These are phyloP conservation scores for Poecilia gillii DNA, from an alignment of 2,797 vertebrate genomes.

Conservation along the genomic window DNA sequence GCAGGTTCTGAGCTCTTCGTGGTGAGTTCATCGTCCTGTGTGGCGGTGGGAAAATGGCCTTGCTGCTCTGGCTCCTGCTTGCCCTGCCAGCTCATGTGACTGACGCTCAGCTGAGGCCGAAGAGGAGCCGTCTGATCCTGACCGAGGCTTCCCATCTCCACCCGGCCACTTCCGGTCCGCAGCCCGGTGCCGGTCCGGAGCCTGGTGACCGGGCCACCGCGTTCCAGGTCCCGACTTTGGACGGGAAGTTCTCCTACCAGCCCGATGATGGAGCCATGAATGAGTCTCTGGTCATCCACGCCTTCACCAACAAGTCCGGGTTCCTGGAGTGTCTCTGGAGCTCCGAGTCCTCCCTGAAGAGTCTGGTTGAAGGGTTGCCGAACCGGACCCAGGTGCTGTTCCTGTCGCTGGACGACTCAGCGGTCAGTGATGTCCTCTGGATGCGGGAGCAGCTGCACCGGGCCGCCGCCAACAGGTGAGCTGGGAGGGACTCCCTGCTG, in stretches of 20 bases:
- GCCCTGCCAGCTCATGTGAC: slow-evolving; percentile 20
- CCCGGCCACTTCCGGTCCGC: neutral
- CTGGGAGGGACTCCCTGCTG: neutral
- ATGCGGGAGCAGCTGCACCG: slow-evolving; percentile 78
- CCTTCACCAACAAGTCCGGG: slow-evolving; percentile 82
- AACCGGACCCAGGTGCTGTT: slow-evolving; percentile 69
- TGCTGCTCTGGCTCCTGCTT: slow-evolving; percentile 36
- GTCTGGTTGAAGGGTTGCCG: slow-evolving; percentile 73
- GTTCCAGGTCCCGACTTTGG: slow-evolving; percentile 76
- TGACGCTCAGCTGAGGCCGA: neutral
- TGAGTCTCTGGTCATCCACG: slow-evolving; percentile 75
- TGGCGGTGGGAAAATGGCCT: slow-evolving; percentile 33
- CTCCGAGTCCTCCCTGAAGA: slow-evolving; percentile 69
- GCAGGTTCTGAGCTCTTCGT: neutral
- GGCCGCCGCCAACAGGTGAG: slow-evolving; percentile 69
- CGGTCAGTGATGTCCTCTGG: slow-evolving; percentile 76
- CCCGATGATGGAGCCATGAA: slow-evolving; percentile 21
- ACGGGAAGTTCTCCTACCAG: slow-evolving; percentile 73
- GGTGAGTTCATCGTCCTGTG: slow-evolving; percentile 27
- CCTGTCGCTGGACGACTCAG: slow-evolving; percentile 80
- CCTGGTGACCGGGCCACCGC: slow-evolving; percentile 70
- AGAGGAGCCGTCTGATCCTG: slow-evolving; percentile 16
- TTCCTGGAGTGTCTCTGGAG: slow-evolving; percentile 84
- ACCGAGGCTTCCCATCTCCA: neutral
- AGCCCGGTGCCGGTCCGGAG: slow-evolving; percentile 49